Base-by-base conservation (phyloP, 1,140 invertebrate genomes). In the Patella vulgata region DNA sequence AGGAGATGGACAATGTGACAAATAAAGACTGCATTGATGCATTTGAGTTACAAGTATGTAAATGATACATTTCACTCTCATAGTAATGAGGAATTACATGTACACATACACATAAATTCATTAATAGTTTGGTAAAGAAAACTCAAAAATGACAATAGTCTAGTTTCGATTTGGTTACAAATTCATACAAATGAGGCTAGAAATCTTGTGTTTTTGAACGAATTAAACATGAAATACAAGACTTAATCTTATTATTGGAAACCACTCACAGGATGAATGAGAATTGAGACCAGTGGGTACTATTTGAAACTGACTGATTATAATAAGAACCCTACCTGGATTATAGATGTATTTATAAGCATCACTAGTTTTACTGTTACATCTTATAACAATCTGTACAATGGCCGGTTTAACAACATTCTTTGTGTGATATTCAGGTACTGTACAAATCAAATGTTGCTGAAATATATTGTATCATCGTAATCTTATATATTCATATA, bases 381-480 rank as follows among this genome's bases (percentile, higher is more conserved):
- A 95, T 8, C 92, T 87, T 28, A 96, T 92, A 70, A 90, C 90
- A 74, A 97, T 83, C 83, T 91, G 91, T 14, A 86, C 82, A 0
- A 75, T 75, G 8, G 94, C 89, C 14, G 90, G 87, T 73, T 92
- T 90, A 17, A 86, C 79, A 28, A 92, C 87, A 71, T 85, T 79
- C 42, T 86, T 82, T 60, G 89, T 87, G 36, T 87, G 83, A 86
- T 93, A 97, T 4, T 92, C 86, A 11, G 96, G 96, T 48, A 97
- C 89, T 47, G 89, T 90, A 84, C 94, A 96, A 5, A 97, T 93
- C 39, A 97, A 86, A 85, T 98, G 95, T n/a, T 92, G 96, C 93
- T 95, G 86, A 57, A 87, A 87, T 47, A 68, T n/a, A n/a, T n/a
- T n/a, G n/a, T n/a, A n/a, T n/a, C n/a, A n/a, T n/a, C n/a, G n/a